Base-by-base conservation (phyloP, 2,888 invertebrate species). In the Conus canariensis region DNA sequence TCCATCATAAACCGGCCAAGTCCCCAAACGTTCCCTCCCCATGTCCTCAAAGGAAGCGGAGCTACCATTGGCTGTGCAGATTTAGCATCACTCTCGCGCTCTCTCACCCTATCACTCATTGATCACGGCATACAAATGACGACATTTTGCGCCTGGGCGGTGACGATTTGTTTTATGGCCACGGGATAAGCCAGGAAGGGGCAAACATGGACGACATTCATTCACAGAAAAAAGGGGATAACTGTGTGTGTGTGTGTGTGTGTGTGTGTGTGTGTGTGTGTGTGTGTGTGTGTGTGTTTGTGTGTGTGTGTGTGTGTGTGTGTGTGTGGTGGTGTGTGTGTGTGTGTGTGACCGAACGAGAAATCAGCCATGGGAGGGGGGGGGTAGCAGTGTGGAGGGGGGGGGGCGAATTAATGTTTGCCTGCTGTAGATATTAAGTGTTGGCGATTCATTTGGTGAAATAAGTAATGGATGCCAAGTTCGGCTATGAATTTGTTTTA, bases 71-170 rank as follows among this genome's bases (percentile, higher is more conserved):
- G 77, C 45, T 45, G 77, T 45, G 30, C 77, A 0, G 30, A 30
- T 25, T 80, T 80, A 80, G 77, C 77, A 80, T 80, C 25, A 14
- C 45, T 80, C 77, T 4, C 30, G 77, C 30, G 25, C 12, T 25
- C 77, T 80, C 77, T 9, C 77, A 80, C 30, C 77, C 45, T 30
- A 80, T 45, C 77, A 30, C 30, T 80, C 77, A 45, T 30, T 80
- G 77, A 80, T 80, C 77, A 80, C 77, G 30, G 77, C 25, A 30
- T 80, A 80, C 77, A 80, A 80, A 80, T 80, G 77, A 30, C 45
- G 77, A 80, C 77, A 80, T 80, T 80, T 80, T 80, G 30, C 14
- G 30, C 77, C 30, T 80, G 22, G 14, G 16, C 14, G 30, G 22
- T 30, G 77, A 30, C 30, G 16, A 80, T 80, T 80, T 80, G 25